Evolutionary conservation across 2,797 vertebrate genomes (phyloP).

Genomic region (Eulemur mongoz): DNA sequence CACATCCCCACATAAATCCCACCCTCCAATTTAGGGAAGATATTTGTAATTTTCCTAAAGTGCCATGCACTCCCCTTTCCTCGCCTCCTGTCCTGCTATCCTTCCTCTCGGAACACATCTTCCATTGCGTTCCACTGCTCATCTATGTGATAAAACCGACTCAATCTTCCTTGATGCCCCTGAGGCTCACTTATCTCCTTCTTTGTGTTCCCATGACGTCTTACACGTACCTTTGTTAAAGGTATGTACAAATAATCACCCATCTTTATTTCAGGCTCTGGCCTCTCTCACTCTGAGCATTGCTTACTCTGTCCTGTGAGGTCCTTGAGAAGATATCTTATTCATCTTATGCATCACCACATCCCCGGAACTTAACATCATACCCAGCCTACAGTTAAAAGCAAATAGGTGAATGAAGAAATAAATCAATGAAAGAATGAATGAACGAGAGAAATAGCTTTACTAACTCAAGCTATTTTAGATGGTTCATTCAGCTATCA

Average conservation of each 20-base stretch:
- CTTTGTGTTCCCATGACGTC: neutral
- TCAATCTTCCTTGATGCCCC: neutral
- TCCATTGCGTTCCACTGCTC: neutral
- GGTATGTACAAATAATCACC: neutral
- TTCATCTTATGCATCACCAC: neutral
- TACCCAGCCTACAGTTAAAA: neutral
- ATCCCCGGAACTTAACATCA: neutral
- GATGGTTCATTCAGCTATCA: neutral
- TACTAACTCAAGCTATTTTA: neutral
- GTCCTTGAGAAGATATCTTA: neutral
- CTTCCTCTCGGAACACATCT: neutral
- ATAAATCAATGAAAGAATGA: neutral
- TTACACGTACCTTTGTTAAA: neutral
- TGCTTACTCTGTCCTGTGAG: neutral
- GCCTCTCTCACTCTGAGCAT: neutral
- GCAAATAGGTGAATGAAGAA: neutral
- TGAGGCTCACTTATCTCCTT: neutral
- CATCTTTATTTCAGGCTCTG: neutral
- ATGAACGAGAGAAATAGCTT: neutral
- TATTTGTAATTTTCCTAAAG: neutral
- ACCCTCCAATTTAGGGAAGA: neutral
- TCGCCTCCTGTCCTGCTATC: neutral
- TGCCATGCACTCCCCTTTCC: rapidly evolving
- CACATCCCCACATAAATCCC: neutral
- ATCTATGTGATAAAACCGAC: neutral